A percentile compares a stretch with the other conserved stretches of the same genome.
phyloP scores from a whole-genome alignment of 2,888 invertebrate genomes.

The Drosophila basisetae region DNA sequence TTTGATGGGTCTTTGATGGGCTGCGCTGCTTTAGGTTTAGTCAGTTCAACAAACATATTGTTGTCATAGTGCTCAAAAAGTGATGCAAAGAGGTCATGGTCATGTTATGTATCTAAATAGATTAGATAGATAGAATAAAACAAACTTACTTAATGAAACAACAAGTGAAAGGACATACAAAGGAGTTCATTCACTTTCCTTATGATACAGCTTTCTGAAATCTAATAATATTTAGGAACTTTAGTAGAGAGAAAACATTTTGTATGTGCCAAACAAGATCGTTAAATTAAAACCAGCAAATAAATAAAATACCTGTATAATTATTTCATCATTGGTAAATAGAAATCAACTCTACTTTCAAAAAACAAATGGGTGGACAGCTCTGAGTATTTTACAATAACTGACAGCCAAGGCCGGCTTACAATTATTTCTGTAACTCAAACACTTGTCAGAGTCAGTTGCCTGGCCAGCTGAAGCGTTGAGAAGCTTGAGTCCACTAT shows the following conservation, averaged over 20 bases:
- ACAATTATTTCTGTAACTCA: neutral
- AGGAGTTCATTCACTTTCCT: neutral
- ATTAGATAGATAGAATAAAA: too few relatives aligned
- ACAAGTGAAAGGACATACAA: neutral
- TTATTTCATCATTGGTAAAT: neutral
- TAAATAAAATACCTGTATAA: neutral
- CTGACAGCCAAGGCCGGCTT: neutral
- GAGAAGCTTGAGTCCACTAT: neutral
- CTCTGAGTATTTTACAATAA: neutral
- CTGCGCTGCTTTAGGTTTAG: conserved; percentile 4
- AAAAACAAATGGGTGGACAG: neutral
- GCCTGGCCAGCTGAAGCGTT: neutral
- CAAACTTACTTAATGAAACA: neutral
- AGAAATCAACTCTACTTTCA: neutral
- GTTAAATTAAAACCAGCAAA: neutral
- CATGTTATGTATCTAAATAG: neutral
- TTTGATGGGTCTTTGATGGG: conserved; percentile 32
- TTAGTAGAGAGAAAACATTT: neutral
- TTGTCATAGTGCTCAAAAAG: conserved; percentile 18
- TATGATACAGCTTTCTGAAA: neutral
- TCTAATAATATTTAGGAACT: neutral
- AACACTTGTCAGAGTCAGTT: neutral
- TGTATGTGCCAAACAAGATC: neutral
- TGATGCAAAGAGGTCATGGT: conserved; percentile 48
- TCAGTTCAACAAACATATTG: neutral